These are phyloP conservation scores for Callyntrura guangdongensis DNA, from an alignment of 2,888 invertebrate species.

Conservation along the genomic window DNA sequence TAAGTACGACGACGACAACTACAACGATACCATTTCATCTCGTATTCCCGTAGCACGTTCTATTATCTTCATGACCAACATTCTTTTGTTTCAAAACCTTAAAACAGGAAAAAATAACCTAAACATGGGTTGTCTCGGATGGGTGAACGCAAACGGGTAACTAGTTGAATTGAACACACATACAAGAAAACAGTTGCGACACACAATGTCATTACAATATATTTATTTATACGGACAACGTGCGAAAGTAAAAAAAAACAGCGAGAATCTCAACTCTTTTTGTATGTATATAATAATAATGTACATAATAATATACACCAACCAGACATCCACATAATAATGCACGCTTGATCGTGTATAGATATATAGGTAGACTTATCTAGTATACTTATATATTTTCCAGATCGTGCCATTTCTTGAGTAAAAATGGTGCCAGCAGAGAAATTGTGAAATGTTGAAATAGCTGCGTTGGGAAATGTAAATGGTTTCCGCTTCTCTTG, in stretches of 20 bases:
- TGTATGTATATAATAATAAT: background rate
- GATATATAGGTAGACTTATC: background rate
- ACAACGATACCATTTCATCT: conserved; percentile 58
- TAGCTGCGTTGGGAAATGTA: conserved; percentile 68
- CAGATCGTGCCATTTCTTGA: too few relatives aligned
- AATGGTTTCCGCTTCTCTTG: conserved; percentile 19
- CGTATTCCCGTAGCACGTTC: conserved; percentile 14
- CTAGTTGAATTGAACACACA: background rate
- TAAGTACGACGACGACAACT: conserved; percentile 39
- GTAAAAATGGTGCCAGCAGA: conserved; percentile 24
- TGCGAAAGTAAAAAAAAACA: conserved; percentile 19
- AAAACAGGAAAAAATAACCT: background rate
- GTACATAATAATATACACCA: conserved; percentile 3
- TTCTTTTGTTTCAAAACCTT: conserved; percentile 36
- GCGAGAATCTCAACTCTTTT: background rate
- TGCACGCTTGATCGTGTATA: background rate
- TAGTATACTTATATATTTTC: background rate
- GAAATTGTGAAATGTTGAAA: conserved; percentile 70
- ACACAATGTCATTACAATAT: conserved; percentile 1
- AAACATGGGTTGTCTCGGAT: background rate
- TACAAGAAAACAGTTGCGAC: background rate
- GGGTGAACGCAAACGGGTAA: conserved; percentile 35
- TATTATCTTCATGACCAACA: conserved; percentile 31
- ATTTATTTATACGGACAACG: conserved; percentile 47
- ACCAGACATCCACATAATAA: background rate